A percentile compares a stretch with the other conserved stretches of the same genome.
phyloP scores from a whole-genome alignment of 1,140 invertebrate genomes.

The Berghia stephanieae region DNA sequence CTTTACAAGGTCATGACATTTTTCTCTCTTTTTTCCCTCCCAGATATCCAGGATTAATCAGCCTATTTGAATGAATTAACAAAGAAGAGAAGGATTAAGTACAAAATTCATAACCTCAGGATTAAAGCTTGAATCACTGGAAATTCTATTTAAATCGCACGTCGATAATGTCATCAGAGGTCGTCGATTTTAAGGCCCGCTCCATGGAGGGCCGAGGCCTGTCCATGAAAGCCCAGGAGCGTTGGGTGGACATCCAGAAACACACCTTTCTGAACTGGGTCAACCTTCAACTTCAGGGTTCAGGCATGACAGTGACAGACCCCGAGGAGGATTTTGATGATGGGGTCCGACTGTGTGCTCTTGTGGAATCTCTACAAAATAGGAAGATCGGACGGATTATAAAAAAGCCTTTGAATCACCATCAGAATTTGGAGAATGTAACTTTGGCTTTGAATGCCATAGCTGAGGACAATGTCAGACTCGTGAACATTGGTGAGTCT shows the following conservation, averaged over 20 bases:
- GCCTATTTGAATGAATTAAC: neutral
- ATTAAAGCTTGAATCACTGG: neutral
- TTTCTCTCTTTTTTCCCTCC: neutral
- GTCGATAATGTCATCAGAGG: conserved; percentile 35
- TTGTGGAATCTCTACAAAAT: conserved; percentile 88
- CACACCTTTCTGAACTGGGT: conserved; percentile 98
- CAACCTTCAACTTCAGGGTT: conserved; percentile 83
- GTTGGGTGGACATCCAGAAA: conserved; percentile 81
- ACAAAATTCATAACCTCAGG: neutral
- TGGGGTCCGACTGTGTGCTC: conserved; percentile 85
- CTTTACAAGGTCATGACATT: neutral
- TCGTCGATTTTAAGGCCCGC: conserved; percentile 38
- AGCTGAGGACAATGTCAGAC: conserved; percentile 92
- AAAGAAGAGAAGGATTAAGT: too few species aligned
- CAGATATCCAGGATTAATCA: neutral
- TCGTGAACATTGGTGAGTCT: conserved; percentile 95
- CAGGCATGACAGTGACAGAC: conserved; percentile 71
- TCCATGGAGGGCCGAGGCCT: conserved; percentile 46
- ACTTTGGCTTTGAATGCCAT: conserved; percentile 93
- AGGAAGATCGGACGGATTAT: conserved; percentile 73
- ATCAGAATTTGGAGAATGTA: conserved; percentile 95
- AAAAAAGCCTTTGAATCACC: conserved; percentile 87
- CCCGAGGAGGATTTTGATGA: conserved; percentile 86
- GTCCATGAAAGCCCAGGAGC: conserved; percentile 42
- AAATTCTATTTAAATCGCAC: neutral